Evolutionary conservation across 1,140 invertebrate species (phyloP).

Genomic region (Littorina saxatilis): DNA sequence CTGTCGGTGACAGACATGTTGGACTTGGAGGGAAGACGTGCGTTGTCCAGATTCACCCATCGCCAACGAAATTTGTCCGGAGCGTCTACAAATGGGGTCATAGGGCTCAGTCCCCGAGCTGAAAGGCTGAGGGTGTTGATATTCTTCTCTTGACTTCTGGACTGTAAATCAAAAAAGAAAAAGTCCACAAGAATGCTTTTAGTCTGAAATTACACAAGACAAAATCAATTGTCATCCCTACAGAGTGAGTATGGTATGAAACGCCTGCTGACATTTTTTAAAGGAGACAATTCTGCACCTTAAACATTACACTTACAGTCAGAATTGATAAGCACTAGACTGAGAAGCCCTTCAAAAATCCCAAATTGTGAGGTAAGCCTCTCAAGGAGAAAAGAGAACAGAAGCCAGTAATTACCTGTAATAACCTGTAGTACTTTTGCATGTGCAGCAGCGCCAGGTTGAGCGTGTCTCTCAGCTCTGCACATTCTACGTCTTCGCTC

Average conservation of each 20-base stretch:
- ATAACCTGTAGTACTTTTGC: conserved; percentile 73
- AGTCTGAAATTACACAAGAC: too few species aligned
- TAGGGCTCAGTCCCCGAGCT: conserved; percentile 72
- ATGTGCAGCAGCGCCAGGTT: conserved; percentile 74
- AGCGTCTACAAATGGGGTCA: conserved; percentile 75
- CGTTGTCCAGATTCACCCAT: conserved; percentile 72
- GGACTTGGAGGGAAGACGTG: conserved; percentile 57
- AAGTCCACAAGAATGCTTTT: neutral
- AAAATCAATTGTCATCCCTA: too few species aligned
- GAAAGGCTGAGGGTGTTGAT: conserved; percentile 61
- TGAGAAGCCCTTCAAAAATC: too few species aligned
- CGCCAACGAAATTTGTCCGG: conserved; percentile 76
- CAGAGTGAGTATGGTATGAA: too few species aligned
- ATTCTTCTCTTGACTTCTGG: conserved; percentile 53
- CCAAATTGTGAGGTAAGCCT: too few species aligned
- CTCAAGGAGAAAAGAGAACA: too few species aligned
- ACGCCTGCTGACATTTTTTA: too few species aligned
- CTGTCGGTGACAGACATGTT: conserved; percentile 65
- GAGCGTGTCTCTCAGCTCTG: conserved; percentile 73
- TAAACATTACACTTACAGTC: neutral
- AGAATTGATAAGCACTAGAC: too few species aligned
- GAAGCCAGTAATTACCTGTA: too few species aligned
- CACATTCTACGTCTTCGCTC: conserved; percentile 73
- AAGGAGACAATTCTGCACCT: neutral
- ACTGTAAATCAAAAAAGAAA: conserved; percentile 9